Evolutionary conservation across 2,888 invertebrate species (phyloP).

Genomic region (Lasioglossum morio): DNA sequence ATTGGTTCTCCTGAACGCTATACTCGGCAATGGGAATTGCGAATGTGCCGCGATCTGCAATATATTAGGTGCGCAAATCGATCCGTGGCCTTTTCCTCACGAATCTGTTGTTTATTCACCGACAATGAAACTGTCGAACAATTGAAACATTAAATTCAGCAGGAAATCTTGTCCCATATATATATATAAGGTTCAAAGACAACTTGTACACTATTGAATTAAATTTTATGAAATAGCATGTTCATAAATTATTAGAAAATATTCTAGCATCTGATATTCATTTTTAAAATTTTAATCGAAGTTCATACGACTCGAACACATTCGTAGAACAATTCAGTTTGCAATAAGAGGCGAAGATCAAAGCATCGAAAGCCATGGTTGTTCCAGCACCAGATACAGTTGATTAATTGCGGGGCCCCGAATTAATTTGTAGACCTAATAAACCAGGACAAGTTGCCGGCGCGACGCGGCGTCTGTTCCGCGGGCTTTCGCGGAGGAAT

Average conservation of each 20-base stretch:
- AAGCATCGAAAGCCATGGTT: neutral
- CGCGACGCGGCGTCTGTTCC: neutral
- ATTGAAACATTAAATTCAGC: neutral
- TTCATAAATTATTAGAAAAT: neutral
- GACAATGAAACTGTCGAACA: neutral
- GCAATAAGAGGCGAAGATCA: neutral
- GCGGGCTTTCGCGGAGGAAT: slow-evolving; percentile 11
- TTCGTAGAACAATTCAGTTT: neutral
- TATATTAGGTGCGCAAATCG: neutral
- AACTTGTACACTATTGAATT: neutral
- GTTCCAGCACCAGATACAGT: neutral
- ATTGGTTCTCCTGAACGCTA: slow-evolving; percentile 22
- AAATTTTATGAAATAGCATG: neutral
- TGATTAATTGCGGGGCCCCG: neutral
- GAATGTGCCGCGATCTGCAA: slow-evolving; percentile 20
- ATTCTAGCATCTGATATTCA: no score
- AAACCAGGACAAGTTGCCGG: slow-evolving; percentile 1
- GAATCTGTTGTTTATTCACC: neutral
- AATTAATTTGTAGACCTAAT: neutral
- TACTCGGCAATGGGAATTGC: slow-evolving; percentile 13
- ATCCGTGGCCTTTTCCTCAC: neutral
- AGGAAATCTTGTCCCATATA: neutral
- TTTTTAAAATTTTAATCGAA: neutral
- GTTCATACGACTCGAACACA: neutral
- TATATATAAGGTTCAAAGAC: no score